phyloP scores from a whole-genome alignment of 2,888 invertebrate species.

The Drosophila setosimentum region DNA sequence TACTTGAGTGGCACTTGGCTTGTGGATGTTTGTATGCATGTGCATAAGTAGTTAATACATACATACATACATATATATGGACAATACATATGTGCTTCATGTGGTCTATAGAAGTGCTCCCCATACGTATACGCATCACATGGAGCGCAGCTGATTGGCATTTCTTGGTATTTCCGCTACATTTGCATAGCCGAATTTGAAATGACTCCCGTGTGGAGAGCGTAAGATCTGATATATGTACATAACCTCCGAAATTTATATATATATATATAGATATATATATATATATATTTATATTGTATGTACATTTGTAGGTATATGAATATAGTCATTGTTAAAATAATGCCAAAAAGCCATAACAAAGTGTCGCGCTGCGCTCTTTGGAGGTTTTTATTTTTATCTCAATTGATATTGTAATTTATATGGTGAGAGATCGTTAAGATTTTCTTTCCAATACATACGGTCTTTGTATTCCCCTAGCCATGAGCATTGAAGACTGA shows the following conservation, averaged over 20 bases:
- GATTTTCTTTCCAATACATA: constrained; percentile 3
- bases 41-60: constrained; percentile 1
- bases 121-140: constrained; percentile 23
- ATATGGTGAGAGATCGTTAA: constrained; percentile 8
- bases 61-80: neutral
- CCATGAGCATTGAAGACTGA: constrained; percentile 12
- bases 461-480: constrained; percentile 14
- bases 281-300: neutral
- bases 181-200: constrained; percentile 70
- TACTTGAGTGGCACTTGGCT: constrained; percentile 42
- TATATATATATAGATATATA: constrained; percentile 2
- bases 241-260: too few species aligned
- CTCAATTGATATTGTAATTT: constrained; percentile 56
- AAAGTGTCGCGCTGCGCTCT: constrained; percentile 5
- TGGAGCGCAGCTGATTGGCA: constrained; percentile 40
- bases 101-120: constrained; percentile 1
- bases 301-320: neutral
- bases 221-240: constrained; percentile 16
- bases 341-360: constrained; percentile 36
- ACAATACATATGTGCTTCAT: neutral
- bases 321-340: constrained; percentile 22
- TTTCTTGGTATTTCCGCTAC: constrained; percentile 68
- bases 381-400: neutral
- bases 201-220: constrained; percentile 19
- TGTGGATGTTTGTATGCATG: constrained; percentile 23